phyloP scores from a whole-genome alignment of 2,888 invertebrate species.

The Ditula angustiorana region DNA sequence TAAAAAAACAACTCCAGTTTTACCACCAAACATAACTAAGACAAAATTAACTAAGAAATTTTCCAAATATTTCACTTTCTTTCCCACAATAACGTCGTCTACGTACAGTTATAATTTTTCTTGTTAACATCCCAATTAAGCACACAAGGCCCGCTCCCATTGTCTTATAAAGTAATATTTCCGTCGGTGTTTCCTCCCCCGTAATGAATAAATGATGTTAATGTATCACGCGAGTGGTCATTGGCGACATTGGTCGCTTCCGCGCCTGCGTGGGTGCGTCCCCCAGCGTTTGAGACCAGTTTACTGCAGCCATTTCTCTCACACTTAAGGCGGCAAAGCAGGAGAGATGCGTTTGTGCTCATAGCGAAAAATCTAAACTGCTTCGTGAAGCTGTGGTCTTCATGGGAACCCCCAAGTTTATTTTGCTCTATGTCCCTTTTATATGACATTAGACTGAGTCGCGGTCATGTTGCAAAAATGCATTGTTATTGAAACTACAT shows the following conservation, averaged over 20 bases:
- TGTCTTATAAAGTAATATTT: constrained; percentile 39
- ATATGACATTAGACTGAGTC: no score
- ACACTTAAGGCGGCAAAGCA: not conserved
- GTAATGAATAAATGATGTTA: constrained; percentile 40
- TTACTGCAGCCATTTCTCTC: not conserved
- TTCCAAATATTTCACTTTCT: not conserved
- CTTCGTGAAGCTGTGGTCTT: no score
- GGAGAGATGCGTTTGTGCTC: constrained; percentile 1
- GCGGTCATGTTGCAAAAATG: not conserved
- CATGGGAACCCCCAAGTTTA: no score
- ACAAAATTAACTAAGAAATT: no score
- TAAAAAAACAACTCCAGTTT: no score
- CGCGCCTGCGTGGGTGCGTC: constrained; percentile 31
- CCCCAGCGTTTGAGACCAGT: constrained; percentile 1
- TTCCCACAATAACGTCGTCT: not conserved
- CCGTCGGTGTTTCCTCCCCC: constrained; percentile 33
- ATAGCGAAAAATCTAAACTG: no score
- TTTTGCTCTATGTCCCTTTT: no score
- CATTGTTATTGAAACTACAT: no score
- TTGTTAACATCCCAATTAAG: constrained; percentile 7
- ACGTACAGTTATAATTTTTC: not conserved
- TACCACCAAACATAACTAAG: no score
- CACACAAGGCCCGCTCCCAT: constrained; percentile 17
- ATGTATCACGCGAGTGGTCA: constrained; percentile 30
- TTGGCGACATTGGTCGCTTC: constrained; percentile 32